Evolutionary conservation across 2,113 vertebrate genomes (phyloP), one percentile per base, ranked within the genome.

Genomic region (Microcebus tavaratra): DNA sequence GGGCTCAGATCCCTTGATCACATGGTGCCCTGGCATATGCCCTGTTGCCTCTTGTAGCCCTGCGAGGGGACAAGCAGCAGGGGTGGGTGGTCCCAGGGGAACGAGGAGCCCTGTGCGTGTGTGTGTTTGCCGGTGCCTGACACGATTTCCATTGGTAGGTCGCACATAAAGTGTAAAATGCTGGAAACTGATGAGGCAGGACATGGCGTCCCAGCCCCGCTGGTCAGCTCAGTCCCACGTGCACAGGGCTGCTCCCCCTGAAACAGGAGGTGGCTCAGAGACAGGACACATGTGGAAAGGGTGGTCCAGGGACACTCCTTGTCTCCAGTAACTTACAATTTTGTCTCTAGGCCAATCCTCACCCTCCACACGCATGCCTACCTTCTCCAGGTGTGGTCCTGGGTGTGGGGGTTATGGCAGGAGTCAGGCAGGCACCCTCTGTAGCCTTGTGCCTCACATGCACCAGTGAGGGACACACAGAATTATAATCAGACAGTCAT

Each of bases 11-110:
- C 48, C 65, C 78, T 25, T 12, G 67, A 88, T 29, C 21, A 42
- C 34, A 8, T n/a, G 55, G 17, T 53, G 21, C 17, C 76, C 21
- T n/a, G 55, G 11, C 2, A 0, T 0, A 6, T 0, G 57, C 8
- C 25, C n/a, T 79, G 34, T 27, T 8, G 36, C 27, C 55, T 86
- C 31, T 53, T 23, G 8, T 4, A 20, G 50, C 20, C 57, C 55
- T 39, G 29, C 8, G 27, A 20, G 29, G 42, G 18, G 53, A 23
- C 14, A 61, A 65, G 72, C 34, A 13, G 59, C 7, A 13, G 70
- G 39, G 53, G 27, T 13, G 23, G 31, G 29, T 23, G 31, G 27
- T 36, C 18, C 73, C 13, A 29, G 17, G 61, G 17, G n/a, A 53
- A 29, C 6, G 2, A 12, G 25, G 14, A 48, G 7, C 31, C 34